Evolutionary conservation across 2,888 invertebrate genomes (phyloP), one percentile per base, ranked within the genome.

Genomic region (Drosophila diplacantha): DNA sequence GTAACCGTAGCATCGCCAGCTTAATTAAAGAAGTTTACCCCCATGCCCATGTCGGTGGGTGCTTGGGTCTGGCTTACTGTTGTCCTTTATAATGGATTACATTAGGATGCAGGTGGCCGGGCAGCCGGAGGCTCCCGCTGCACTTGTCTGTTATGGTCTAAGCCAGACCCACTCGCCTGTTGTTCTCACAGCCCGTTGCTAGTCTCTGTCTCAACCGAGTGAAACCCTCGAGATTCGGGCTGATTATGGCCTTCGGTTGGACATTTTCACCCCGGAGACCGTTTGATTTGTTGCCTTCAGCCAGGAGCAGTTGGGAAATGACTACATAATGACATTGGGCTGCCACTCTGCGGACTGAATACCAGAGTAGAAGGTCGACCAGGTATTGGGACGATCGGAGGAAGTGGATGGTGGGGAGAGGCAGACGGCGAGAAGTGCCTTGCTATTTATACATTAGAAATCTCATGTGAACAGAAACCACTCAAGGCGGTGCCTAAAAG

Each of bases 11-110:
- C 77, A 80, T 38, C 31, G 32, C 58, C 67, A 65, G 82, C 76
- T 78, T 83, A 78, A 78, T 78, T 78, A 78, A 78, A 75, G 80
- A 83, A 83, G 71, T 78, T 78, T 83, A 60, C 59, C 44, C 29
- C 11, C 16, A 41, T 14, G 37, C n/a, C 41, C n/a, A n/a, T 26
- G 47, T 5, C 6, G 37, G 6, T 14, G 22, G 8, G 18, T 32
- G 35, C 24, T 24, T 11, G 43, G 7, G 26, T 55, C 35, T 20
- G 44, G 53, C 53, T 41, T 20, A 41, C 65, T 59, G 53, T 59
- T 56, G 70, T 73, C 70, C 63, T 59, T 61, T 81, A 75, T 80
- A 82, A 82, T 77, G 83, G 75, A 83, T 77, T 66, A 66, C 75
- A 78, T 81, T 78, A 66, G 73, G 73, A 71, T 79, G 75, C 77